phyloP scores from a whole-genome alignment of 1,140 invertebrate species.

The Potamilus streckersoni region DNA sequence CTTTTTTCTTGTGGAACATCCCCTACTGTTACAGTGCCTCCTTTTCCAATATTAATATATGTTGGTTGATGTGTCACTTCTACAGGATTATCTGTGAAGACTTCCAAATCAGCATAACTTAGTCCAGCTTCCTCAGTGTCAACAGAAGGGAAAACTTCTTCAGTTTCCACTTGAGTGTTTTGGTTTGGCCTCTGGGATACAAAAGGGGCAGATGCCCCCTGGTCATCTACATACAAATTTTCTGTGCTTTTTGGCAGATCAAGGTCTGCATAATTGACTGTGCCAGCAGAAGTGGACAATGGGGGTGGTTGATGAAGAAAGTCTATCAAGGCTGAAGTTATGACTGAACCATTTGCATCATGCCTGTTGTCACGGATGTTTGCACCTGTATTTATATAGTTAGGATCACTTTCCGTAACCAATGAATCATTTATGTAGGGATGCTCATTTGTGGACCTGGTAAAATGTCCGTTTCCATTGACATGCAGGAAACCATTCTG shows the following conservation, averaged over 20 bases:
- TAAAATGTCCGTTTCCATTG: constrained; percentile 8
- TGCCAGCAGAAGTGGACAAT: constrained; percentile 14
- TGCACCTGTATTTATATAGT: constrained; percentile 52
- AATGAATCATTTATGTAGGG: constrained; percentile 47
- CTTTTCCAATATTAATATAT: constrained; percentile 47
- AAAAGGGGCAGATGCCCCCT: constrained; percentile 9
- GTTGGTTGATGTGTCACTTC: constrained; percentile 25
- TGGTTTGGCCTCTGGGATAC: too few species aligned
- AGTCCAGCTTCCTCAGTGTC: constrained; percentile 27
- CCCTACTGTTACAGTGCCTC: not conserved
- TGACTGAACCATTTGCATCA: constrained; percentile 32
- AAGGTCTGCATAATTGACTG: constrained; percentile 57
- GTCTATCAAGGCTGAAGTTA: constrained; percentile 41
- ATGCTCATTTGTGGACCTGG: constrained; percentile 27
- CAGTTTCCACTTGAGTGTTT: too few species aligned
- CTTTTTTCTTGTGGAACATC: constrained; percentile 7
- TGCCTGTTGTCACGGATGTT: constrained; percentile 1
- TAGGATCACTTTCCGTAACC: constrained; percentile 28
- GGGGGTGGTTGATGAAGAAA: constrained; percentile 45
- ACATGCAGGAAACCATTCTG: constrained; percentile 21
- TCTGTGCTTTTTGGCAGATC: constrained; percentile 47
- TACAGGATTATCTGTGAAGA: constrained; percentile 23
- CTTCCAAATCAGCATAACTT: constrained; percentile 38
- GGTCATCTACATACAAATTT: constrained; percentile 39
- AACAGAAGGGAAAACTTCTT: not conserved